Base-by-base conservation (phyloP, 2,797 vertebrate genomes). In the Macrochelys suwanniensis region DNA sequence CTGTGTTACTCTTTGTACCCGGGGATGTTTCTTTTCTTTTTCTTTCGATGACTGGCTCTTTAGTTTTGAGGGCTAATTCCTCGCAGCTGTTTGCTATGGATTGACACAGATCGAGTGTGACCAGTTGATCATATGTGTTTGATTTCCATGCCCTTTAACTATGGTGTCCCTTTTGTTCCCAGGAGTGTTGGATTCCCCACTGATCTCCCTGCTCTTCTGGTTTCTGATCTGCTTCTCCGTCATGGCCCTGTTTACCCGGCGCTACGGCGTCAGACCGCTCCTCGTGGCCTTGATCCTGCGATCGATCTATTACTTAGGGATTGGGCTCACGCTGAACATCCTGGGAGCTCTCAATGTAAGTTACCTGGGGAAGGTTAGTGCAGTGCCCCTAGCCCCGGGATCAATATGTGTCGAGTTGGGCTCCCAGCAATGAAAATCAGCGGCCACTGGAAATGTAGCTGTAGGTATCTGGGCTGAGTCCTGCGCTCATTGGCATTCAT, bases 261-360 rank as follows among this genome's bases (percentile, higher is more conserved):
- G 98, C 78, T 99, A 99, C 6, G 99, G 99, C 2, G 95, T 99
- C 89, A 98, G 99, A n/a, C 99, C 99, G 0, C 98, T 99, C 91
- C 99, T 99, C 0, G 96, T 99, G 80, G 99, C 99, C 0, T 98
- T 99, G 88, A 99, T 99, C 89, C 97, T 99, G 88, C 98, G 99
- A 7, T 99, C 99, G 74, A 99, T 99, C 91, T 99, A 99, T 97
- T 99, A 99, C 97, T 88, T 99, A 13, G 99, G 99, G 96, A 99
- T 99, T 3, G 99, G 99, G 3, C 99, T 99, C 97, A 99, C 99
- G 0, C 99, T 99, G 81, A 98, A 99, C 93, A 98, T 99, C 94
- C 98, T 99, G 90, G 99, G 99, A 0, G 98, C 98, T 1, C 98
- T 99, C 95, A 99, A 99, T 4, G 99, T 99, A 97, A 99, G 99